Evolutionary conservation across 2,113 vertebrate species (phyloP).

Genomic region (Numenius arquata): DNA sequence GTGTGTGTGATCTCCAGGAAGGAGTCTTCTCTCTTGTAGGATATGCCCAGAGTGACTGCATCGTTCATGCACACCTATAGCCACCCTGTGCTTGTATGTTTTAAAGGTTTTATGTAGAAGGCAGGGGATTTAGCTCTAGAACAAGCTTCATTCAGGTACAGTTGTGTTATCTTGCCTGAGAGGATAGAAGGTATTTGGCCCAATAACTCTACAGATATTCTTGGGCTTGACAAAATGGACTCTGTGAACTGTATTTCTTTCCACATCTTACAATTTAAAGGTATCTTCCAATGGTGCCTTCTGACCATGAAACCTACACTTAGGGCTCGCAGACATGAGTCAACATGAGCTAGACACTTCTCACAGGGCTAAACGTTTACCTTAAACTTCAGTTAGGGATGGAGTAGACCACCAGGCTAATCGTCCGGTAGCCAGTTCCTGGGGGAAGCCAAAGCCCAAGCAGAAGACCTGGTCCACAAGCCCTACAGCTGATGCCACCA

Average conservation of each 20-base stretch:
- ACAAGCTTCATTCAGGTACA: background rate
- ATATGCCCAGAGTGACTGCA: background rate
- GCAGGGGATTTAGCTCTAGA: background rate
- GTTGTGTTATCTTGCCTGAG: background rate
- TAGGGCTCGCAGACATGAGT: background rate
- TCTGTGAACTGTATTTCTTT: background rate
- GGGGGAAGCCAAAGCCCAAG: background rate
- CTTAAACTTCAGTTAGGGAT: background rate
- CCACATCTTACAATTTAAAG: background rate
- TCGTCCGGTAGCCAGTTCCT: background rate
- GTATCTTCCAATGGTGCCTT: background rate
- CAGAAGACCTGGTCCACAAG: background rate
- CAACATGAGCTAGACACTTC: background rate
- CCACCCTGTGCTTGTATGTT: accelerated
- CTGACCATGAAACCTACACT: background rate
- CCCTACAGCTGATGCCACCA: background rate
- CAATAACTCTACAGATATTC: background rate
- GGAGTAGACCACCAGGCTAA: background rate
- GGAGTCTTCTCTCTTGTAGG: background rate
- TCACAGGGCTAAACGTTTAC: background rate
- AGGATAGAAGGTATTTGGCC: background rate
- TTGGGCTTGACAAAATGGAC: background rate
- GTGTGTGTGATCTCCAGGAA: background rate
- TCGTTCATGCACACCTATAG: accelerated
- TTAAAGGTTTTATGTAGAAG: background rate